phyloP scores from a whole-genome alignment of 2,113 vertebrate genomes.

The Oxyura jamaicensis region DNA sequence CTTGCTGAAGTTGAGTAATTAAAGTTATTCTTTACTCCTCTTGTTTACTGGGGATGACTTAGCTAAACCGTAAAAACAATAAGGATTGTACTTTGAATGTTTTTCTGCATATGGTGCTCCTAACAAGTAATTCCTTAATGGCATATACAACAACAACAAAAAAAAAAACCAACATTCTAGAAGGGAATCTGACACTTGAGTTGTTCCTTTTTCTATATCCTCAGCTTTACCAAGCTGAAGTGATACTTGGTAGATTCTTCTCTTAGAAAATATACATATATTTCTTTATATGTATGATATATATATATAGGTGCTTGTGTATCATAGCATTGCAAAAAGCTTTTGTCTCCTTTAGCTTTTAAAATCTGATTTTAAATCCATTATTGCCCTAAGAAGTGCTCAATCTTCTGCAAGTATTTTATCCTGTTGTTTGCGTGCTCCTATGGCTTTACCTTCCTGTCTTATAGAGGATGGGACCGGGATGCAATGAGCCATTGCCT shows the following conservation, averaged over 20 bases:
- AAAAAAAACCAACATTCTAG: not conserved
- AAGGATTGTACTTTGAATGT: conserved; percentile 1
- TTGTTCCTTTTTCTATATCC: not conserved
- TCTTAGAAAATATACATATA: not conserved
- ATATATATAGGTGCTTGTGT: not conserved
- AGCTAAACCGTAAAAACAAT: conserved; percentile 36
- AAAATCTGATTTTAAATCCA: not conserved
- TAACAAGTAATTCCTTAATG: conserved; percentile 35
- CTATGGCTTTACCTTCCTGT: not conserved
- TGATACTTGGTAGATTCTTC: not conserved
- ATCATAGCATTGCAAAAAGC: not conserved
- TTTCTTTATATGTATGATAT: too few relatives aligned
- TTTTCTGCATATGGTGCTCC: conserved; percentile 2
- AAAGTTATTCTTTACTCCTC: conserved; percentile 61
- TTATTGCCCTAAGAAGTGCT: not conserved
- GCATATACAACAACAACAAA: not conserved
- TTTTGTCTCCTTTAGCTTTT: not conserved
- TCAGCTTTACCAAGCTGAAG: not conserved
- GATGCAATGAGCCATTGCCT: not conserved
- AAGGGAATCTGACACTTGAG: not conserved
- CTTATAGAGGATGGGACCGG: not conserved
- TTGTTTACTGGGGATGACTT: conserved; percentile 49
- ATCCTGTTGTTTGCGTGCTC: not conserved
- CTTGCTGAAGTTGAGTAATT: conserved; percentile 55
- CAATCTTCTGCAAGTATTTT: not conserved